Base-by-base conservation (phyloP, 2,797 vertebrate genomes). In the Falco cherrug region DNA sequence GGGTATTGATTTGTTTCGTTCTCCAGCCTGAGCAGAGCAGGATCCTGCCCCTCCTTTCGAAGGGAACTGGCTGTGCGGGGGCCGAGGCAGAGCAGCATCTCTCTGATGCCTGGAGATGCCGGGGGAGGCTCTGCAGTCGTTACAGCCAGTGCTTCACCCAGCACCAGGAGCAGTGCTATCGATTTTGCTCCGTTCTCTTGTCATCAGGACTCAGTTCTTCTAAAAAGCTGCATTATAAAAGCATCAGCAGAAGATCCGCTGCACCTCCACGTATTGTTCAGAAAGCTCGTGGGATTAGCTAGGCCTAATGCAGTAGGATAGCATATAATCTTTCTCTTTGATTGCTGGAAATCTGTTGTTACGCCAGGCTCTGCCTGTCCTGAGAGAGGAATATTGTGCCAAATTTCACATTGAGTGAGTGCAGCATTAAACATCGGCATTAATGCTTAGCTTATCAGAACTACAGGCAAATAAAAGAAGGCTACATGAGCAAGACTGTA, bases 361-460 rank as follows among this genome's bases (percentile, higher is more conserved):
- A 22, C 24, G 59, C 87, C 76, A 79, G 74, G 87, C 70, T 87
- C 56, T 90, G 56, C 17, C 67, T 82, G 67, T 84, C 89, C 91
- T 83, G 67, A 84, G 83, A 93, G 74, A 88, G 51, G 16, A 39
- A 3, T 37, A 16, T 39, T 20, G 53, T 74, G 83, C 94, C 91
- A 95, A 65, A 75, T 95, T 78, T 81, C 70, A 33, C 89, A 51
- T 35, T 41, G 71, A 93, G 67, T n/a, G 60, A 89, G 33, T 50
- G 57, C 69, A 75, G 57, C 47, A 84, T 64, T 83, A 4, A 86
- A 95, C 94, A 81, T 94, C 84, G 86, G 51, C 53, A 50, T 84
- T 91, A 95, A 84, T 76, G 89, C 39, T 87, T 78, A 61, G 75
- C 79, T 95, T 87, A 47, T 77, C 95, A 84, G 92, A 85, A 73